Conservation (phyloP, 2,888 invertebrate genomes). For the Chesias legatella region DNA sequence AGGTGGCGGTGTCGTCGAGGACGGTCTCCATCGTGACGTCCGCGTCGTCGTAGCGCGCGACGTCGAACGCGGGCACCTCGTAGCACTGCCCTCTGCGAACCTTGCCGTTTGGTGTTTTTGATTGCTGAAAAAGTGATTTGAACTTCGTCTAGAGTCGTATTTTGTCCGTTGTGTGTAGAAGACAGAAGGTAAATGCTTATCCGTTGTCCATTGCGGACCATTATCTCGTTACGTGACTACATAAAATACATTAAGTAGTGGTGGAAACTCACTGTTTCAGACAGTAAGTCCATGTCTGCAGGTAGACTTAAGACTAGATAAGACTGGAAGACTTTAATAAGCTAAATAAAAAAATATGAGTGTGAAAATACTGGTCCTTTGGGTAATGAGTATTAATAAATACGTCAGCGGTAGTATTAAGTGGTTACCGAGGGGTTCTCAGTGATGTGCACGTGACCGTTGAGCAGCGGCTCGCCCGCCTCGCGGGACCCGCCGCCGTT, state of each 20-base stretch:
- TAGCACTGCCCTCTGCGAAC: conserved; percentile 47
- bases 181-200: too few species aligned
- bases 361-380: too few species aligned
- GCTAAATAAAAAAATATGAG: too few species aligned
- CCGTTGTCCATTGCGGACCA: too few species aligned
- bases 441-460: conserved; percentile 82
- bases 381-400: background rate
- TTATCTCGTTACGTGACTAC: too few species aligned
- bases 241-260: too few species aligned
- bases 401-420: background rate
- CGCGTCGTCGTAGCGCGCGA: conserved; percentile 52
- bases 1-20: conserved; percentile 35
- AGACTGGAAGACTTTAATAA: too few species aligned
- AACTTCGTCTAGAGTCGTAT: too few species aligned
- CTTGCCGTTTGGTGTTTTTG: conserved; percentile 66
- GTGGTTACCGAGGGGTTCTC: conserved; percentile 84
- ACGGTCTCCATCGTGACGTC: conserved; percentile 58
- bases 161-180: too few species aligned
- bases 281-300: too few species aligned
- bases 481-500: conserved; percentile 60
- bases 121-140: conserved; percentile 36
- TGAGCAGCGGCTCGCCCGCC: conserved; percentile 74
- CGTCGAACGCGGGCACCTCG: conserved; percentile 55
- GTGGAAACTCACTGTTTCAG: too few species aligned
- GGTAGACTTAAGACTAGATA: too few species aligned